Conservation (phyloP, 2,888 invertebrate species). For the Oxycera nigricornis region DNA sequence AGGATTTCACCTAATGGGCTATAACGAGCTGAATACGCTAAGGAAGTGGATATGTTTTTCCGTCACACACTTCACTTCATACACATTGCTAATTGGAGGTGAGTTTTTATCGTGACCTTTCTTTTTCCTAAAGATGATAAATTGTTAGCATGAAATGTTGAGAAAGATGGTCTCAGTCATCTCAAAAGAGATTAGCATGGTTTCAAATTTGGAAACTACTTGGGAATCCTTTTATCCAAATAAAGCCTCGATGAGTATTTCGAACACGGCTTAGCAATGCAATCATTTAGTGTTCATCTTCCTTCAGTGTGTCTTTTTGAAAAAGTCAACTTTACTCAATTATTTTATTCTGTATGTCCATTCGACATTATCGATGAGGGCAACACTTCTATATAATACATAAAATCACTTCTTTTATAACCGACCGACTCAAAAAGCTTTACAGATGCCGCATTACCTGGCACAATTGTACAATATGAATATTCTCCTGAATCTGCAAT, state of each 20-base stretch:
- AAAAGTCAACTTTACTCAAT: background rate
- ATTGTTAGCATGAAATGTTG: no score
- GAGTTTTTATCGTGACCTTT: background rate
- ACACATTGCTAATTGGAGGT: slow-evolving; percentile 25
- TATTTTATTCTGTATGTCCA: background rate
- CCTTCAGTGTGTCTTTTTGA: no score
- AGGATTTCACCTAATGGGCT: slow-evolving; percentile 30
- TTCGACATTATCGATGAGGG: background rate
- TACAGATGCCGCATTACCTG: background rate
- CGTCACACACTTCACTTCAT: background rate
- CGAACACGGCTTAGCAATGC: no score
- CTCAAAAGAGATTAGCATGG: no score
- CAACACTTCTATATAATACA: slow-evolving; percentile 8
- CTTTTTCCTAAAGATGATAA: background rate
- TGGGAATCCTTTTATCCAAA: no score
- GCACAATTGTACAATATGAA: background rate
- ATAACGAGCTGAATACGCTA: slow-evolving; percentile 13
- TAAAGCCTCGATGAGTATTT: no score
- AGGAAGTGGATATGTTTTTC: background rate
- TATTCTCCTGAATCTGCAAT: background rate
- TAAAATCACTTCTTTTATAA: background rate
- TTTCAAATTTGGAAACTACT: no score
- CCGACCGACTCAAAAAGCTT: slow-evolving; percentile 5
- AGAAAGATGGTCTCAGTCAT: no score
- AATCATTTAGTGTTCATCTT: no score